Base-by-base conservation (phyloP, 2,797 vertebrate species). In the Aulostomus chinensis region DNA sequence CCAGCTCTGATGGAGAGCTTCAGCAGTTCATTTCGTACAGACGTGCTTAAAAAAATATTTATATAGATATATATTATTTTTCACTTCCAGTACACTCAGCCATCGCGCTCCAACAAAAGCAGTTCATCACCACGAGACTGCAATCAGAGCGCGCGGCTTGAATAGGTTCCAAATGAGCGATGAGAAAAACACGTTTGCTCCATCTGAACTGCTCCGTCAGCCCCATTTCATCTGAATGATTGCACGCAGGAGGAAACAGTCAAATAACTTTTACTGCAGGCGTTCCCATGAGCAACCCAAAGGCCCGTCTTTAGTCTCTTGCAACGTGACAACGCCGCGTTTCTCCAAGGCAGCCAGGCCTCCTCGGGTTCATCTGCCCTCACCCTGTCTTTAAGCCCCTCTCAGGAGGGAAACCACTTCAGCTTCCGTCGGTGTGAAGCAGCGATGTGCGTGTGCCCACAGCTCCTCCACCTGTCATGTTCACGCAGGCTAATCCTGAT, bases 181-280 rank as follows among this genome's bases (percentile, higher is more conserved):
- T 13, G 18, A 34, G 21, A 3, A n/a, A n/a, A n/a, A n/a, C n/a
- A n/a, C n/a, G n/a, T n/a, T n/a, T n/a, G n/a, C n/a, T n/a, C n/a
- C n/a, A n/a, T n/a, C n/a, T n/a, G n/a, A 43, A 21, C 36, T 1
- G 4, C 26, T 26, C 54, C 10, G 33, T 57, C 69, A 46, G 49
- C 30, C 35, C 26, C 58, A 47, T 58, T 73, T 56, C 40, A 65
- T 54, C 52, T 22, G 29, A 69, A 52, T 42, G 47, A 82, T 50
- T 25, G 5, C 38, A 50, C 53, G 54, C 50, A 34, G n/a, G n/a
- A n/a, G n/a, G n/a, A n/a, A n/a, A n/a, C n/a, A n/a, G n/a, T n/a
- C n/a, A n/a, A n/a, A n/a, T n/a, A n/a, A n/a, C n/a, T n/a, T n/a
- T n/a, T n/a, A n/a, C n/a, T n/a, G n/a, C n/a, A n/a, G n/a, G n/a